Percentiles rank a stretch among this genome's conserved stretches.
Conservation (phyloP, 2,888 invertebrate genomes). For the Cataglyphis albicans region DNA sequence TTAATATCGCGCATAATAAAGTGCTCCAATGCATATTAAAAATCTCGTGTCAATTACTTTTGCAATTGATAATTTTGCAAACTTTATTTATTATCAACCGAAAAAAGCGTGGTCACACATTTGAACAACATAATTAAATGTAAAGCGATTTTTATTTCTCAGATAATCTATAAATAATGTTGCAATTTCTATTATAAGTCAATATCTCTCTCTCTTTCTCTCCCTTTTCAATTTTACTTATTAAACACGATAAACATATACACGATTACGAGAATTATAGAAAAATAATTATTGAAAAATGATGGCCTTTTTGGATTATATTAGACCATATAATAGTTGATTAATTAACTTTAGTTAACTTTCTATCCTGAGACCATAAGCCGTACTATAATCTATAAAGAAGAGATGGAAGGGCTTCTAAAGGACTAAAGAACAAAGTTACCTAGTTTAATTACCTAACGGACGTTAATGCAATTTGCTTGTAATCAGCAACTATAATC, state of each 20-base stretch:
- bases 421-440: slow-evolving; percentile 29
- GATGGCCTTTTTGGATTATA: neutral
- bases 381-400: slow-evolving; percentile 9
- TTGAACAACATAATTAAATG: neutral
- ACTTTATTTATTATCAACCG: neutral
- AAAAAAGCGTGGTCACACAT: neutral
- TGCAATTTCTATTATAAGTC: neutral
- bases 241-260: neutral
- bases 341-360: slow-evolving; percentile 7
- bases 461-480: slow-evolving; percentile 10
- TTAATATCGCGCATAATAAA: neutral
- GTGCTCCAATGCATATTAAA: neutral
- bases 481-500: neutral
- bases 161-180: too few species aligned
- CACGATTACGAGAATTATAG: neutral
- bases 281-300: neutral
- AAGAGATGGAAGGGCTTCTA: neutral
- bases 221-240: neutral
- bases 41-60: neutral
- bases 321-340: neutral
- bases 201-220: too few species aligned
- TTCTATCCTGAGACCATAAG: neutral
- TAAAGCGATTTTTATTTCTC: too few species aligned
- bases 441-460: neutral
- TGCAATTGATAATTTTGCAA: neutral